These are phyloP conservation scores for Helicolenus hilgendorfi DNA, from an alignment of 2,797 vertebrate genomes.

Conservation along the genomic window DNA sequence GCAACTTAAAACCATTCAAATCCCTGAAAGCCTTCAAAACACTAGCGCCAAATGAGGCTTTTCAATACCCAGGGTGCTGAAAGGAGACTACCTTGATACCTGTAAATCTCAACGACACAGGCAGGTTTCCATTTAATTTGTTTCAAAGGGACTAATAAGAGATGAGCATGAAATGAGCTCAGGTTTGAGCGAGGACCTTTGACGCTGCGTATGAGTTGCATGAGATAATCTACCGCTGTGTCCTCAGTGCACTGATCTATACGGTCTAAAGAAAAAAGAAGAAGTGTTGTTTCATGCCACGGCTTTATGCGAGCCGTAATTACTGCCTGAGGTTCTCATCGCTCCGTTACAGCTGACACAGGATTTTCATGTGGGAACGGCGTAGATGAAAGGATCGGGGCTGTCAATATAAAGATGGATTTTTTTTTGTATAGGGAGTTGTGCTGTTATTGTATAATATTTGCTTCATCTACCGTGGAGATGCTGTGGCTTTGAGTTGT, in stretches of 20 bases:
- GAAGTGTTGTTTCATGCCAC: constrained; percentile 24
- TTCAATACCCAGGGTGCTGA: not conserved
- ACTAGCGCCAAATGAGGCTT: not conserved
- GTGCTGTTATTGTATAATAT: constrained; percentile 9
- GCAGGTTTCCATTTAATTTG: constrained; percentile 58
- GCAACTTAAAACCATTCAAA: not conserved
- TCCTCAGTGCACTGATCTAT: constrained; percentile 27
- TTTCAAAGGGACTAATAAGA: constrained; percentile 74
- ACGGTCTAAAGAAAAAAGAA: not conserved
- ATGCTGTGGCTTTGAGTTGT: not conserved
- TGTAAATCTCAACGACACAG: not conserved
- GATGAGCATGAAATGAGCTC: constrained; percentile 14
- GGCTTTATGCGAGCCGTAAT: constrained; percentile 62
- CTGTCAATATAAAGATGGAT: constrained; percentile 47
- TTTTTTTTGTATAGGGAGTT: not conserved
- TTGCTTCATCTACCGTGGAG: constrained; percentile 17
- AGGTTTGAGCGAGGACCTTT: not conserved
- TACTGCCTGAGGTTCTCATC: constrained; percentile 45
- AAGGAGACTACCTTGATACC: constrained; percentile 15
- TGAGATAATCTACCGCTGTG: not conserved
- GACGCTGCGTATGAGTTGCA: not conserved
- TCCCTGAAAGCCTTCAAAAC: constrained; percentile 28
- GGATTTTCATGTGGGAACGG: constrained; percentile 36
- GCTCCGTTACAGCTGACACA: constrained; percentile 54
- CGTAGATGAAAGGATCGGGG: constrained; percentile 52